Conservation (phyloP, 1,140 invertebrate species). For the Drosophila grimshawi region DNA sequence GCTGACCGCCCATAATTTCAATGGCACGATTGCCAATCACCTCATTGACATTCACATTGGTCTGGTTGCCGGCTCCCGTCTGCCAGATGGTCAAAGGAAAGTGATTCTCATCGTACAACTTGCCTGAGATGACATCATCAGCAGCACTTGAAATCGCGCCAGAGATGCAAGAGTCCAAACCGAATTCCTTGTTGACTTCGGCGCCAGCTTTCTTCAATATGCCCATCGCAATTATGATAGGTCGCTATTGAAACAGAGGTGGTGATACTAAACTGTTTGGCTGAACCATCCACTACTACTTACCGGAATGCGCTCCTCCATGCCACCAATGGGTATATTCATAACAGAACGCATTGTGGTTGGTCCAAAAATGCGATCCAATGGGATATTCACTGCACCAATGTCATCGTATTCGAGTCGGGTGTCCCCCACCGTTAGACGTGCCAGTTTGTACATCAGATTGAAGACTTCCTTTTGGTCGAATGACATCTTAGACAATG, state of each 20-base stretch:
- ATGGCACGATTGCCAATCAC: constrained; percentile 97
- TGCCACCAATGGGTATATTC: constrained; percentile 98
- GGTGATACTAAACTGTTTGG: not conserved
- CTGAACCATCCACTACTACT: constrained; percentile 48
- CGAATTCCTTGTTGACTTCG: constrained; percentile 95
- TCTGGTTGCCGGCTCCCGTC: constrained; percentile 99
- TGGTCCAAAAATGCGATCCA: constrained; percentile 97
- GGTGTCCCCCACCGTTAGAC: constrained; percentile 67
- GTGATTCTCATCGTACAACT: constrained; percentile 94
- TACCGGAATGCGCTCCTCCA: constrained; percentile 96
- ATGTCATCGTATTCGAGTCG: constrained; percentile 95
- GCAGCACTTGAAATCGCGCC: constrained; percentile 95
- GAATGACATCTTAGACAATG: constrained; percentile 62
- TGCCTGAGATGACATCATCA: constrained; percentile 97
- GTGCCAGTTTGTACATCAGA: constrained; percentile 64
- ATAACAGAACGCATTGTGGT: constrained; percentile 97
- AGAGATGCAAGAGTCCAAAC: constrained; percentile 94
- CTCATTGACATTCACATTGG: constrained; percentile 99
- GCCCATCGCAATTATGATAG: constrained; percentile 97
- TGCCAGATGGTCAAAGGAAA: constrained; percentile 99
- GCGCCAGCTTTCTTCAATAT: constrained; percentile 98
- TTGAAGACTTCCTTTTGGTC: constrained; percentile 67
- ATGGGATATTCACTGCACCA: constrained; percentile 96
- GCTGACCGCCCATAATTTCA: constrained; percentile 94
- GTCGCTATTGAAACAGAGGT: constrained; percentile 86